Base-by-base conservation (phyloP, 53 echinoderm and acorn worm genomes). In the Antedon mediterranea region DNA sequence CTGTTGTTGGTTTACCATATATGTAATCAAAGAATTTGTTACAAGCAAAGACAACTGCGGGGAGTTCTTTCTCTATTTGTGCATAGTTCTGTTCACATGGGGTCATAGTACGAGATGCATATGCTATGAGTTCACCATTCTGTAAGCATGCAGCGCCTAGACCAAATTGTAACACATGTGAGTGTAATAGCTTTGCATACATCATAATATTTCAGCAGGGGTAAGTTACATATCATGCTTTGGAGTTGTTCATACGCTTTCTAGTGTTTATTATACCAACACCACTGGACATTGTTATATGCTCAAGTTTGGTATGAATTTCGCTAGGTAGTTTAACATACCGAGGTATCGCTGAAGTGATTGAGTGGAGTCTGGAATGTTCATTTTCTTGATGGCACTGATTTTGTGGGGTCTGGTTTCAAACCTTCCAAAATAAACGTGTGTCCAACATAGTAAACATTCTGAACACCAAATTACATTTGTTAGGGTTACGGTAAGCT, bases 371-470 rank as follows among this genome's bases (percentile, higher is more conserved):
- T 41, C 41, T n/a, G n/a, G n/a, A n/a, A n/a, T n/a, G n/a, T n/a
- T n/a, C n/a, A n/a, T n/a, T n/a, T n/a, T n/a, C n/a, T n/a, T n/a
- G n/a, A n/a, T n/a, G n/a, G n/a, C n/a, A n/a, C n/a, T n/a, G n/a
- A n/a, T n/a, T n/a, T n/a, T n/a, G n/a, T n/a, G n/a, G n/a, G n/a
- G n/a, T n/a, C n/a, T n/a, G n/a, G n/a, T n/a, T n/a, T n/a, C n/a
- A 85, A 32, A 43, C 77, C 85, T 29, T 78, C 34, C 15, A 74
- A 44, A 34, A 87, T 80, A 76, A 83, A 75, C 29, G 87, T 33
- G 37, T 87, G 81, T 72, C 81, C 83, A 34, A 87, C 83, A 30
- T 80, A 80, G 1, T 42, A 74, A 3, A 87, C 80, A 37, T 83
- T 76, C 13, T 43, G n/a, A 23, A 79, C 71, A 44, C 86, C 33